These are phyloP conservation scores for Ophioninae sp. DNA, from an alignment of 2,888 invertebrate genomes.

Conservation along the genomic window DNA sequence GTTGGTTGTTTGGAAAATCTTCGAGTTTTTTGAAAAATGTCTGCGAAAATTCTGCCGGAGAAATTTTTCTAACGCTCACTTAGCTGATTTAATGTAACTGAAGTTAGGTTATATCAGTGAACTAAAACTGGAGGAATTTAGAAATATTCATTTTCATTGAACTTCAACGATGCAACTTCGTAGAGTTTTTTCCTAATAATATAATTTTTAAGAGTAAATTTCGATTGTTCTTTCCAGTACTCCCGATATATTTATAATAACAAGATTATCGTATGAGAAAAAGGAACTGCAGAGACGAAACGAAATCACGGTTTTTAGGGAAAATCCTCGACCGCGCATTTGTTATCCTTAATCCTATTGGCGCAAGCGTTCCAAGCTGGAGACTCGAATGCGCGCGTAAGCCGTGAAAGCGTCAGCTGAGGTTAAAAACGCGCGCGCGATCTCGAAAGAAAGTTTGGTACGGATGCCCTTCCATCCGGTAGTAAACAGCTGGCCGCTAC, in stretches of 20 bases:
- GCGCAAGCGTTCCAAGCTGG: conserved; percentile 1
- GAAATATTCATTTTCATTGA: no score
- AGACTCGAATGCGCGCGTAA: conserved; percentile 17
- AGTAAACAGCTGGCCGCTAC: conserved; percentile 18
- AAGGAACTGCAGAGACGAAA: not conserved
- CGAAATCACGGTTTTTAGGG: not conserved
- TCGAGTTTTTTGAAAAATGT: no score
- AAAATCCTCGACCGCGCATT: not conserved
- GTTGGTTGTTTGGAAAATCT: no score
- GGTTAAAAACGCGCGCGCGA: conserved; percentile 10
- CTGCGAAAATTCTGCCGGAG: no score
- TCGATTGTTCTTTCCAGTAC: no score
- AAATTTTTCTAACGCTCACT: no score
- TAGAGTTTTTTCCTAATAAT: no score
- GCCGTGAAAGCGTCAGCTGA: conserved; percentile 41
- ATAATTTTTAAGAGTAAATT: no score
- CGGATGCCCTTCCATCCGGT: conserved; percentile 10
- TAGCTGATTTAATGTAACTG: no score
- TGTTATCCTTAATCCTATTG: not conserved
- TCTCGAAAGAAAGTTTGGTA: conserved; percentile 40
- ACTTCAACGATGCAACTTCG: no score
- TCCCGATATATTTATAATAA: not conserved
- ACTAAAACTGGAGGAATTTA: no score
- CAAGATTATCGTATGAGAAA: not conserved
- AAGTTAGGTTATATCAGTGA: no score